phyloP scores from a whole-genome alignment of 2,888 invertebrate genomes.

The Callyntrura guangdongensis region DNA sequence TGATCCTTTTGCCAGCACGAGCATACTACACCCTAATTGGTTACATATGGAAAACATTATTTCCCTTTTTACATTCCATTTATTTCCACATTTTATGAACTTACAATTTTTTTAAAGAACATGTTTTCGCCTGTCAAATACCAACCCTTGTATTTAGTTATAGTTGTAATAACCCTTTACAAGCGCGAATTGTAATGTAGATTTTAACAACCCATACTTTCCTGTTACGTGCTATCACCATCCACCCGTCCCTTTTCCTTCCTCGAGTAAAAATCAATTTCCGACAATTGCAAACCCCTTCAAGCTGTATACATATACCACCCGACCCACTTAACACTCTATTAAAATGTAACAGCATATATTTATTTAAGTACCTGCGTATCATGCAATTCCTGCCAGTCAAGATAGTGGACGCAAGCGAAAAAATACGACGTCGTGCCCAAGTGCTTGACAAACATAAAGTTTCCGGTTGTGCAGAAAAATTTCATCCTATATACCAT shows the following conservation, averaged over 20 bases:
- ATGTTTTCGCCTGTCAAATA: not conserved
- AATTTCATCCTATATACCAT: not conserved
- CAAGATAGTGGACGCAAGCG: not conserved
- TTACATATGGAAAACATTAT: too few relatives aligned
- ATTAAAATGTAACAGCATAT: slow-evolving; percentile 1
- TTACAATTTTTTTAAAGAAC: not conserved
- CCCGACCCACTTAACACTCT: slow-evolving; percentile 6
- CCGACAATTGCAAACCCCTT: slow-evolving; percentile 33
- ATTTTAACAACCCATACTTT: not conserved
- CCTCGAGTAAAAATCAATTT: slow-evolving; percentile 70
- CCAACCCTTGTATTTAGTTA: too few relatives aligned
- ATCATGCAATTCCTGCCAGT: not conserved
- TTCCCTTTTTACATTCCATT: too few relatives aligned
- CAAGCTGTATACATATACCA: not conserved
- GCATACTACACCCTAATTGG: too few relatives aligned
- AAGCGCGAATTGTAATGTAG: not conserved
- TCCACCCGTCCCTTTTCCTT: slow-evolving; percentile 40
- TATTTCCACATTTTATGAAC: too few relatives aligned
- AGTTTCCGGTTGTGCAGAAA: not conserved
- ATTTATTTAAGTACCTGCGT: not conserved
- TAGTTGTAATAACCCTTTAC: too few relatives aligned
- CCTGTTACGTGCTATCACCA: slow-evolving; percentile 21
- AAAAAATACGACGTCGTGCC: not conserved
- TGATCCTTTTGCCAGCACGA: too few relatives aligned
- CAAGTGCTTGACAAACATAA: slow-evolving; percentile 1